Conservation (phyloP, 2,797 vertebrate species). For the Poeciliopsis presidionis region DNA sequence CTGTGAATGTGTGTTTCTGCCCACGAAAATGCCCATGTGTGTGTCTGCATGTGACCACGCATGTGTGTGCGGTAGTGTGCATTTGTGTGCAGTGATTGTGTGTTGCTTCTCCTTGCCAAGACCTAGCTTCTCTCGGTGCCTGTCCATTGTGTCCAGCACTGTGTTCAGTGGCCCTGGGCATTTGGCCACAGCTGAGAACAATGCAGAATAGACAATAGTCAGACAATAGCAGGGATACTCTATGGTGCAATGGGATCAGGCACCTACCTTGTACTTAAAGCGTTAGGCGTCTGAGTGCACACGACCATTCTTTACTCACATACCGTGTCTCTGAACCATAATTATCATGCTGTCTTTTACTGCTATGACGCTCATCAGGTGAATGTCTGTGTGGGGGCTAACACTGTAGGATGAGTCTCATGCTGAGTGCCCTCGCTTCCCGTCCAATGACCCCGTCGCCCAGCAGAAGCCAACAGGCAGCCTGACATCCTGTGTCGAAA, state of each 20-base stretch:
- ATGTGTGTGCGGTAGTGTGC: conserved; percentile 10
- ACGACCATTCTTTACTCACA: conserved; percentile 22
- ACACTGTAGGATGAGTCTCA: conserved; percentile 31
- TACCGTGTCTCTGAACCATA: conserved; percentile 23
- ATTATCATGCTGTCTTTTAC: not conserved
- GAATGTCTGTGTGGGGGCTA: conserved; percentile 33
- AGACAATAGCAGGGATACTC: conserved; percentile 63
- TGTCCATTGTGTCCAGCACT: conserved; percentile 70
- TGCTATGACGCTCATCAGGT: conserved; percentile 42
- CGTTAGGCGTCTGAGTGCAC: conserved; percentile 37
- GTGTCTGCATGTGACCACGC: conserved; percentile 22
- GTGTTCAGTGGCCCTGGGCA: conserved; percentile 70
- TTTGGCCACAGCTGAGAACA: conserved; percentile 71
- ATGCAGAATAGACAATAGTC: conserved; percentile 68
- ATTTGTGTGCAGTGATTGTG: conserved; percentile 23
- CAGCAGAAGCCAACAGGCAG: conserved; percentile 68
- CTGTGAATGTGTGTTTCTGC: conserved; percentile 49
- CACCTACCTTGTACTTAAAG: conserved; percentile 53
- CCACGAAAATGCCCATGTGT: conserved; percentile 38
- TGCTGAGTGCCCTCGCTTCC: conserved; percentile 4
- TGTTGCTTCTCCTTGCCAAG: conserved; percentile 58
- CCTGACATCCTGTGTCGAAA: conserved; percentile 70
- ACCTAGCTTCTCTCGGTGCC: conserved; percentile 61
- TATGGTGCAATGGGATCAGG: conserved; percentile 49
- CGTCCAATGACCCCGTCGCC: conserved; percentile 56